Evolutionary conservation across 2,888 invertebrate genomes (phyloP), one percentile per base, ranked within the genome.

Genomic region (Silvanus unidentatus): DNA sequence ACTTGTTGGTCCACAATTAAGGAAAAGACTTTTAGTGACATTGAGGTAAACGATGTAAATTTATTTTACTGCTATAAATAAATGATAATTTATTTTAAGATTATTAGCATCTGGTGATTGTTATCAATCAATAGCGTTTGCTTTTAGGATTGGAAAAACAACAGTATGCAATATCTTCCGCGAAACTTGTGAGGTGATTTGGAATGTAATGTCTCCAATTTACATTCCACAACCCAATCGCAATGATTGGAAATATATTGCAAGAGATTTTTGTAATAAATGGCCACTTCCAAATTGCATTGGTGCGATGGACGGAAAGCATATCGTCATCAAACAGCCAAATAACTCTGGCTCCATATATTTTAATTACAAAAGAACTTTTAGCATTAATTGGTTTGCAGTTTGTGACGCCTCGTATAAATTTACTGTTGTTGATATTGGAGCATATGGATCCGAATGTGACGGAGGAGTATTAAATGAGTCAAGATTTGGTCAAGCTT

Each of bases 141-240:
- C 10, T 11, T 46, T 40, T 43, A 22, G 40, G 28, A 16, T 39
- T 9, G 42, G 39, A 9, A 39, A 16, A 14, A 13, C 34, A 4
- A 46, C 42, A 27, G 45, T 45, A 13, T 42, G 38, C 16, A n/a
- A 13, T 10, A 45, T 45, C 30, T 30, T 45, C 11, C 10, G 14
- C 12, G 45, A 45, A 38, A 43, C 46, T 10, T 46, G 46, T 28
- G 16, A 29, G 8, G 35, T 13, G 6, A 15, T 46, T 12, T 46
- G 46, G 46, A 8, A 35, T 8, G 35, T 35, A 9, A 6, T 35
- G 9, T 6, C 6, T 8, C 35, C 35, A 8, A 8, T 35, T 35
- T 35, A 28, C 10, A 28, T 28, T 28, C 10, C 28, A 28, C 28
- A 28, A 28, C 28, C 28, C 28, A 28, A 28, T 28, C 8, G 10